phyloP scores from a whole-genome alignment of 2,113 vertebrate genomes.

The Cyrtonyx montezumae region DNA sequence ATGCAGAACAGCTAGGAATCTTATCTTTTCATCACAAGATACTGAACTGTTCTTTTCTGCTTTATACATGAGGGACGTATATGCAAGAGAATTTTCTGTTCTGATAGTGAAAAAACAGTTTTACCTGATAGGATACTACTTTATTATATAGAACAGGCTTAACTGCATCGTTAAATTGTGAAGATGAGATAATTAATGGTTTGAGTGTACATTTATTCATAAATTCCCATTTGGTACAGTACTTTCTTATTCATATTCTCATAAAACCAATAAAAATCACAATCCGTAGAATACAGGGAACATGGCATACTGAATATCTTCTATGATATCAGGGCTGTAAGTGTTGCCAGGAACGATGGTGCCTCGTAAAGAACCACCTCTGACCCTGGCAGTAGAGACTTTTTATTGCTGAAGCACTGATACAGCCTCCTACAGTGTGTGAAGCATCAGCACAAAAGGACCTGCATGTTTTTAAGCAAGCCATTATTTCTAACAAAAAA shows the following conservation, averaged over 20 bases:
- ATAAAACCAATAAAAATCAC: not conserved
- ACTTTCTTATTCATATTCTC: not conserved
- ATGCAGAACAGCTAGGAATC: not conserved
- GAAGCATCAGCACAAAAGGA: slow-evolving; percentile 31
- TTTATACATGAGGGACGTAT: not conserved
- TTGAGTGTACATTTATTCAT: not conserved
- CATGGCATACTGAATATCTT: not conserved
- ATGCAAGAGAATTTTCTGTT: not conserved
- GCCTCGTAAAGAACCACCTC: not conserved
- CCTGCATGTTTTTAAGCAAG: slow-evolving; percentile 35
- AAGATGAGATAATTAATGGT: not conserved
- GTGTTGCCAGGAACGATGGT: not conserved
- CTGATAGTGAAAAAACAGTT: not conserved
- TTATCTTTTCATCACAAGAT: not conserved
- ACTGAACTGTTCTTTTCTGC: not conserved
- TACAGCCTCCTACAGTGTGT: not conserved
- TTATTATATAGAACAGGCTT: not conserved
- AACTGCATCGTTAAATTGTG: not conserved
- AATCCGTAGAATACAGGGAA: not conserved
- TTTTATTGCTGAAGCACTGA: slow-evolving; percentile 6
- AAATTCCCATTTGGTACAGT: not conserved
- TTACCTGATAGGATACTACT: not conserved
- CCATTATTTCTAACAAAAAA: slow-evolving; percentile 48
- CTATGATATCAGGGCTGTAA: not conserved
- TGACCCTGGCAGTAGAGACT: not conserved